A percentile compares a stretch with the other conserved stretches of the same genome.
These are phyloP conservation scores for Lota lota DNA, from an alignment of 2,113 vertebrate species.

Conservation along the genomic window DNA sequence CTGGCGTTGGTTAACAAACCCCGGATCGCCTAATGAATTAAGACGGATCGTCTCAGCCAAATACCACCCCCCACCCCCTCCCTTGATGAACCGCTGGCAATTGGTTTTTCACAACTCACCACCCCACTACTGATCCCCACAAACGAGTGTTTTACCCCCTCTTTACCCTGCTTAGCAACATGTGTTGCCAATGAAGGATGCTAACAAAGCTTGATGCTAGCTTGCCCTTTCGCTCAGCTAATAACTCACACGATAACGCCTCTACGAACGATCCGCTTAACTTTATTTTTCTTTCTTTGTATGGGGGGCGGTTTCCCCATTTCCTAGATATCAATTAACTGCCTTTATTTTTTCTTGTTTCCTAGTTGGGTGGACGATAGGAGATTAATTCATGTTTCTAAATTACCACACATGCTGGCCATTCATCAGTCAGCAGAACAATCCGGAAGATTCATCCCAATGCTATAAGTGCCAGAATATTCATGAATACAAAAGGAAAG, in stretches of 20 bases:
- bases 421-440: conserved; percentile 72
- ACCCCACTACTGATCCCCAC: neutral
- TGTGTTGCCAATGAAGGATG: conserved; percentile 39
- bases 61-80: conserved; percentile 20
- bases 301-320: conserved; percentile 35
- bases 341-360: conserved; percentile 39
- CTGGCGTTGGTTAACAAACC: conserved; percentile 59
- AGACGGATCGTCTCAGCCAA: conserved; percentile 41
- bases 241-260: conserved; percentile 53
- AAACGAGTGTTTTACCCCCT: conserved; percentile 36
- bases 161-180: conserved; percentile 44
- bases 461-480: conserved; percentile 70
- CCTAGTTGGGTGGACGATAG: conserved; percentile 45
- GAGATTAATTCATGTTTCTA: conserved; percentile 71
- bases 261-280: conserved; percentile 48
- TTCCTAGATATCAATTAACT: conserved; percentile 69
- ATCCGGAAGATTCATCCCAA: conserved; percentile 68
- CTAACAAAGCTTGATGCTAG: conserved; percentile 44
- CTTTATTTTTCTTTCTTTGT: conserved; percentile 27
- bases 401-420: conserved; percentile 69
- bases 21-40: conserved; percentile 67
- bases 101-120: too few species aligned
- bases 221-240: conserved; percentile 51
- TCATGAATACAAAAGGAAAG: conserved; percentile 62
- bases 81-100: too few species aligned